Base-by-base conservation (phyloP, 2,113 vertebrate genomes). In the Recurvirostra avosetta region DNA sequence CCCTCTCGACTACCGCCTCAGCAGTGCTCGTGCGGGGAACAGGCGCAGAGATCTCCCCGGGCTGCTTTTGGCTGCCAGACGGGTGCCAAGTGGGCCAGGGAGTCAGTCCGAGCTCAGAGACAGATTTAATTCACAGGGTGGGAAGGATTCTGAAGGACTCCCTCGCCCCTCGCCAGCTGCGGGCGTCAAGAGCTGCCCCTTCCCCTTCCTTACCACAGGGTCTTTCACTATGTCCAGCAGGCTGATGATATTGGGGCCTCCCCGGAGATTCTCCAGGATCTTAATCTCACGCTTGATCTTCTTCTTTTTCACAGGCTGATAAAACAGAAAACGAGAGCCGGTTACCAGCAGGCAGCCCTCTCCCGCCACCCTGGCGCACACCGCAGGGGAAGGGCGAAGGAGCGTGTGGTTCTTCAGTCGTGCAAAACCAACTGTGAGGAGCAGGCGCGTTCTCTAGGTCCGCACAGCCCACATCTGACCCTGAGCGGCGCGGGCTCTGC, bases 211-310 rank as follows among this genome's bases (percentile, higher is more conserved):
- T 82, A 99, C 99, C 98, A 99, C 99, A 14, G 99, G 99, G 96
- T 99, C 99, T 85, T 99, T 99, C 74, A 99, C 98, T 5, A 99
- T 99, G 97, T 99, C 99, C 94, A 99, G 97, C 83, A 99, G 98
- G 91, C 97, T 98, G 98, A 99, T 99, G 92, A 99, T 98, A 82
- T 99, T 99, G 85, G 99, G 99, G 63, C 99, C 99, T 18, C 99
- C 98, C 62, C 99, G 97, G 45, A 99, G 97, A 62, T 99, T 99
- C 94, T 99, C 99, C 90, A 99, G 97, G 97, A 99, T 99, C 86
- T 99, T 99, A 77, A 99, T 99, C 98, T 99, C 99, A 82, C 99
- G 97, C 97, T 99, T 99, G 96, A 99, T 99, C 98, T 99, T 99
- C 98, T 99, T 99, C 98, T 99, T 99, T 95, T 99, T 99, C 50